These are phyloP conservation scores for Enteromius argenteus DNA, from an alignment of 2,797 vertebrate genomes.

Conservation along the genomic window DNA sequence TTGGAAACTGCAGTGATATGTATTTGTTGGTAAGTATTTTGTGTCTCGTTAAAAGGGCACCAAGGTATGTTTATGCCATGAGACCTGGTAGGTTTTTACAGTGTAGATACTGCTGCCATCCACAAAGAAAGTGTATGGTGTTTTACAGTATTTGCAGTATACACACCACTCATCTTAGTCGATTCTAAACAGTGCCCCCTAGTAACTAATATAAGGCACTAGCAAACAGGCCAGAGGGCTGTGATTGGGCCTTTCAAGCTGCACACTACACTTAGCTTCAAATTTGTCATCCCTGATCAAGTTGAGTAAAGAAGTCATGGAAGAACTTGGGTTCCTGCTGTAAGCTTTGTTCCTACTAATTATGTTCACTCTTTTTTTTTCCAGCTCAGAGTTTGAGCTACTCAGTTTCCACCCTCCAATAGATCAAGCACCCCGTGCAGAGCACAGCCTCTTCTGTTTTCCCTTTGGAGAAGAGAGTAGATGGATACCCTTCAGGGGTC, in stretches of 20 bases:
- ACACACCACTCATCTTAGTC: not conserved
- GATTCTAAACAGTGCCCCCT: not conserved
- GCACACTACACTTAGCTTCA: conserved; percentile 42
- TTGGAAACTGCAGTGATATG: too few species aligned
- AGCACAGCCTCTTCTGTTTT: conserved; percentile 55
- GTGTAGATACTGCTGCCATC: not conserved
- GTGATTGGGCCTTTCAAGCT: conserved; percentile 58
- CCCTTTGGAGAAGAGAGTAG: conserved; percentile 60
- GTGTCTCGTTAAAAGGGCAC: too few species aligned
- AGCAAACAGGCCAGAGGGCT: conserved; percentile 1
- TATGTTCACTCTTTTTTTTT: conserved; percentile 69
- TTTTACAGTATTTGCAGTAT: not conserved
- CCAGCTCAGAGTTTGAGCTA: conserved; percentile 64
- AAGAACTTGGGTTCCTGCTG: conserved; percentile 58
- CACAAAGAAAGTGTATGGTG: not conserved
- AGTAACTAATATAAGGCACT: not conserved
- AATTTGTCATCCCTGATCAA: conserved; percentile 46
- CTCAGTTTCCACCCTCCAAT: conserved; percentile 66
- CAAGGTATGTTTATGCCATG: too few species aligned
- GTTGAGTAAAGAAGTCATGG: conserved; percentile 57
- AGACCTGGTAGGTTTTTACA: too few species aligned
- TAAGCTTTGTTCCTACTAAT: conserved; percentile 69
- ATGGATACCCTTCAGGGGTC: conserved; percentile 62
- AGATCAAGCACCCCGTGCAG: conserved; percentile 57
- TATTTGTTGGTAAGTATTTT: too few species aligned